phyloP scores from a whole-genome alignment of 2,888 invertebrate species.

The Trachelus iudaicus region DNA sequence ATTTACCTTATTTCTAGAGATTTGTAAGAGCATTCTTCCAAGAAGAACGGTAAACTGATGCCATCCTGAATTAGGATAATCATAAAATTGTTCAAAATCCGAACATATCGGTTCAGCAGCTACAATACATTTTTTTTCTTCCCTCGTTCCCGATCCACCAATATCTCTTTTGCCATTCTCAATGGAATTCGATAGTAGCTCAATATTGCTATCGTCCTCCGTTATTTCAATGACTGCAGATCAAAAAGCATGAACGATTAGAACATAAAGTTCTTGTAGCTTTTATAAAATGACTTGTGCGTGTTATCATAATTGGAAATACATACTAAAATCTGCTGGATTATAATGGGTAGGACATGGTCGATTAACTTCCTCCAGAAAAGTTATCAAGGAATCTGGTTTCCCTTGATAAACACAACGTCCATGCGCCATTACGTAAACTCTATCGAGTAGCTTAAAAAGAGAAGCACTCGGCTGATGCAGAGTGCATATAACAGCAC shows the following conservation, averaged over 20 bases:
- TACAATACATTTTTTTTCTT: neutral
- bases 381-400: slow-evolving; percentile 72
- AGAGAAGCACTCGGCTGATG: slow-evolving; percentile 78
- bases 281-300: neutral
- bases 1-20: slow-evolving; percentile 67
- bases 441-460: slow-evolving; percentile 74
- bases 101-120: neutral
- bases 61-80: slow-evolving; percentile 69
- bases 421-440: slow-evolving; percentile 75
- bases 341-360: slow-evolving; percentile 75
- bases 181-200: slow-evolving; percentile 68
- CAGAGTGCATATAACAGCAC: slow-evolving; percentile 78
- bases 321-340: slow-evolving; percentile 78
- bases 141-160: neutral
- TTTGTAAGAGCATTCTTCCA: slow-evolving; percentile 72
- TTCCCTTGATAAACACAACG: slow-evolving; percentile 76
- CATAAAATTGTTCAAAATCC: slow-evolving; percentile 20
- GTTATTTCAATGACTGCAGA: slow-evolving; percentile 74
- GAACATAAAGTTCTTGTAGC: neutral
- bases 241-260: slow-evolving; percentile 16
- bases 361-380: slow-evolving; percentile 69
- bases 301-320: neutral
- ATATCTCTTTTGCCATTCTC: slow-evolving; percentile 69
- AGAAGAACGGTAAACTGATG: slow-evolving; percentile 72
- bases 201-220: slow-evolving; percentile 69